Base-by-base conservation (phyloP, 2,888 invertebrate species). In the Yponomeuta evonymella region DNA sequence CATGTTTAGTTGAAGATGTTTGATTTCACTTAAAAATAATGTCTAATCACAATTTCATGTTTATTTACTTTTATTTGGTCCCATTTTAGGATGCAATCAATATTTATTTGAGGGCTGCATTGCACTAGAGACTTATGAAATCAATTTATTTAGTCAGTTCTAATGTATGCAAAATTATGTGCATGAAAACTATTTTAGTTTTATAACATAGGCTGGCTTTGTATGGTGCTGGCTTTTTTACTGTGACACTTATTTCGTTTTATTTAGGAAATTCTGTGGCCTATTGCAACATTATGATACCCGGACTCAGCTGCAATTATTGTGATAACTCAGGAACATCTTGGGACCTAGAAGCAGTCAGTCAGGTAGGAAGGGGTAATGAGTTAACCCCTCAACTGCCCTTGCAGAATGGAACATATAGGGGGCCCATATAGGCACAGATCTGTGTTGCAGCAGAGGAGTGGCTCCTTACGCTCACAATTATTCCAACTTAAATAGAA, bases 51-150 rank as follows among this genome's bases (percentile, higher is more conserved):
- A 58, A 58, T 15, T 15, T 15, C 8, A 12, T 58, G 51, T 58
- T 58, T 58, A 64, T 23, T 64, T 64, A 64, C 64, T 64, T 64
- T n/a, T 63, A 63, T 11, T 63, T 64, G 15, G 51, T 15, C 12
- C 51, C 51, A 58, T 58, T 58, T 58, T 15, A 15, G 6, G 15
- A 58, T 15, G 15, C 51, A 58, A 58, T 58, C 12, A 58, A 58
- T 58, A 58, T 58, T 58, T 58, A 58, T 58, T 58, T 58, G 51
- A 15, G 51, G 15, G 12, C 12, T 10, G 51, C 51, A 51, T 51
- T 10, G 10, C 12, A 51, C 51, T 12, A 12, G 10, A 51, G 51
- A 51, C 2, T 58, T 58, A 4, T 15, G 51, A 58, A 58, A 58
- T 3, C 4, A 4, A 12, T 15, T 10, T 15, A 58, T 58, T 58